Base-by-base conservation (phyloP, 2,888 invertebrate species). In the Lasius fuliginosus region DNA sequence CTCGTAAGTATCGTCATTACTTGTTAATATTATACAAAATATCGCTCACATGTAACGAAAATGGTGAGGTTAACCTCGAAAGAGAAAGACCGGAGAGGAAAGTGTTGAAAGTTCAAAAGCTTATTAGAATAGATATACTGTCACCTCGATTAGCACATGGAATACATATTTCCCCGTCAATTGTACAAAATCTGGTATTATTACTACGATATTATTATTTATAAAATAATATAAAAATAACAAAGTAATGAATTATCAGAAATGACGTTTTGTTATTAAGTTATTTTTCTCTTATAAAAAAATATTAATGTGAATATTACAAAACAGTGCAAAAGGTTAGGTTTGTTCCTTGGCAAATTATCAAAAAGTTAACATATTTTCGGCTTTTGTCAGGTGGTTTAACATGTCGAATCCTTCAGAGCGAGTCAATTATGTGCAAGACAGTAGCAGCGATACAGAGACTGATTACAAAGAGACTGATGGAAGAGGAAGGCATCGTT, bases 401-500 rank as follows among this genome's bases (percentile, higher is more conserved):
- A 93, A 94, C 89, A 95, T 95, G 94, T 93, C 94, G 91, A 94
- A 94, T 90, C 93, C 36, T 1, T 92, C 91, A 67, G 94, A 94
- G 82, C 93, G 94, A 88, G 88, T 94, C 81, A 94, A 92, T 92
- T 95, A 95, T 91, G 92, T 95, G 88, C 95, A 95, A 92, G 97
- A 97, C 92, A 98, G 97, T 93, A 98, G 98, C 94, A 98, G 98
- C 93, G 98, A 98, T 94, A 98, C 98, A 33, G 98, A 98, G 95
- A 95, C 95, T 49, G 98, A 98, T 94, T 98, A 97, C 92, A 96
- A 96, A 91, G 96, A 97, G 92, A 96, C 97, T 84, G 98, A 98
- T 94, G 97, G 97, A 92, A 95, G 96, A 88, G 94, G 92, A 87
- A 95, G 97, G 87, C 95, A 97, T 88, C 95, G 97, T 90, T 96